Evolutionary conservation across 2,113 vertebrate species (phyloP), one percentile per base, ranked within the genome.

Genomic region (Montifringilla adamsi): DNA sequence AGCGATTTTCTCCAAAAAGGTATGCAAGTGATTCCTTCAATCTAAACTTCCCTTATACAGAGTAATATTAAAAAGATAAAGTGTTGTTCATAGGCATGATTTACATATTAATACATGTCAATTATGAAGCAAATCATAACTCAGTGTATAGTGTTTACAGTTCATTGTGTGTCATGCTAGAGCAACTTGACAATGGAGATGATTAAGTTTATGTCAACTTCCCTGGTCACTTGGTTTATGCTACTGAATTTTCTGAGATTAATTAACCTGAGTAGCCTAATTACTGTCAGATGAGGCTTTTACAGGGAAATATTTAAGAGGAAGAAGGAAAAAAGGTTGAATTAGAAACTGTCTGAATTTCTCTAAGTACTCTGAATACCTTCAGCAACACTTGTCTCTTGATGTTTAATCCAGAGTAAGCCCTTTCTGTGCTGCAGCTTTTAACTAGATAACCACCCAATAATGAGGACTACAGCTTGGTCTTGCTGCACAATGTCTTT

Each of bases 41-140:
- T 72, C 49, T 75, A 89, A 82, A 58, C 37, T 43, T 75, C 15
- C 18, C 3, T 89, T 64, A 60, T 37, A 30, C 70, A 89, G 83
- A 35, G 14, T 43, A 76, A 39, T 73, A 39, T 30, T 62, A 53
- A 86, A 46, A 92, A 85, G 66, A 95, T 67, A 77, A 81, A 93
- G 76, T 81, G 24, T 37, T 90, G 24, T 63, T 96, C 66, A 70
- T 49, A 89, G 20, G 39, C 88, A 28, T 82, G 39, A 87, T 91
- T 95, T 95, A 53, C 89, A 93, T 94, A 88, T 66, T 93, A 84
- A 95, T 94, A 49, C 10, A 66, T 76, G 23, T 31, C 91, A 93
- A 88, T 87, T 55, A 55, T 79, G 16, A 94, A 87, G 73, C 12
- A 74, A 80, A 46, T 76, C 6, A 30, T 69, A 75, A 73, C 20